These are phyloP conservation scores for Oscheius myriophilus DNA, from an alignment of 2,888 invertebrate genomes.

Conservation along the genomic window DNA sequence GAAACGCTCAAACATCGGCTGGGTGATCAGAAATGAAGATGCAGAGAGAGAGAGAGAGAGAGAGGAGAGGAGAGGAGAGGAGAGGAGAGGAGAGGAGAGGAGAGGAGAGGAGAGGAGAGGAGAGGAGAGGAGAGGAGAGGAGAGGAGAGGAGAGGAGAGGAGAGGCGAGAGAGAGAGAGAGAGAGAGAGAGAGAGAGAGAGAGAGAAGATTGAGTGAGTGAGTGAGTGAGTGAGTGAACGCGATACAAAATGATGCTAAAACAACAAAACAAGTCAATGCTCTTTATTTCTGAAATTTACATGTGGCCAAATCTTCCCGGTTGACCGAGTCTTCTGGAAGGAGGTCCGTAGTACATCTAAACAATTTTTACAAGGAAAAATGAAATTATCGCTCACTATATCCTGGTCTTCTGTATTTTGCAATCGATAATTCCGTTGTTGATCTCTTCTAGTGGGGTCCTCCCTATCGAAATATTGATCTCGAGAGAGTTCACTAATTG, in stretches of 20 bases:
- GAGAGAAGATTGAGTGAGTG: too few species aligned
- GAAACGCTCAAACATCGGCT: not conserved
- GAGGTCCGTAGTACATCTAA: too few species aligned
- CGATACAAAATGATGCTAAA: too few species aligned
- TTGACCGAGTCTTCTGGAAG: too few species aligned
- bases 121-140: not conserved
- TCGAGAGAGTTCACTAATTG: conserved; percentile 20
- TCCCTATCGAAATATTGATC: conserved; percentile 24
- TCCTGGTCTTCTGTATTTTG: conserved; percentile 32
- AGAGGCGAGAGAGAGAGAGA: not conserved
- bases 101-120: not conserved
- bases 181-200: too few species aligned
- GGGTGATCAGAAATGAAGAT: not conserved
- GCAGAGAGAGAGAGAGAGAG: not conserved
- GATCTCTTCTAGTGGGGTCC: not conserved
- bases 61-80: not conserved
- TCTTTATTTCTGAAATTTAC: too few species aligned
- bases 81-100: not conserved
- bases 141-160: not conserved
- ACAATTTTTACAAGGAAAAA: too few species aligned
- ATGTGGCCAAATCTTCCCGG: too few species aligned
- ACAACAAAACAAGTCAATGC: too few species aligned
- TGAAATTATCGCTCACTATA: conserved; percentile 12
- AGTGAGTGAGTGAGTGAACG: too few species aligned
- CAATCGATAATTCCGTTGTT: conserved; percentile 13